Conservation (phyloP, 2,797 vertebrate species). For the Lithobates pipiens region DNA sequence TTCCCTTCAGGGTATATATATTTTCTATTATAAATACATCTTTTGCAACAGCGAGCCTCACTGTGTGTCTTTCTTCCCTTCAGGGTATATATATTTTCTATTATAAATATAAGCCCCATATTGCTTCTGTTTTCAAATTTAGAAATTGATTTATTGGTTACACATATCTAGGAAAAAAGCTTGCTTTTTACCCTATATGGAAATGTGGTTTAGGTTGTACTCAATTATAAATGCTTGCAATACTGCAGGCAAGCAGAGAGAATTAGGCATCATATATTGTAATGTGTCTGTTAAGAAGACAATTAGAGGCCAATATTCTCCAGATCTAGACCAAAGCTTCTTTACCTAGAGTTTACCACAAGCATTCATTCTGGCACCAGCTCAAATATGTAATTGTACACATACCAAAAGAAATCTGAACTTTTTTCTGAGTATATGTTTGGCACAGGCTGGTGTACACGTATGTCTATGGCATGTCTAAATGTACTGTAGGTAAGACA, state of each 20-base stretch:
- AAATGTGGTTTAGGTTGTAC: conserved; percentile 25
- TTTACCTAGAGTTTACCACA: neutral
- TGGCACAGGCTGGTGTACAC: neutral
- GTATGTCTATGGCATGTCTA: neutral
- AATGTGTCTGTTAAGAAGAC: neutral
- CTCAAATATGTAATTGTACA: neutral
- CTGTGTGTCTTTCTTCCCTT: no score
- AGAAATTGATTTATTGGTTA: neutral
- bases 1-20: no score
- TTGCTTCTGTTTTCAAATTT: no score
- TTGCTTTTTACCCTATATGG: conserved; percentile 25
- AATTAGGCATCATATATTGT: neutral
- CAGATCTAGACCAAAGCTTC: neutral
- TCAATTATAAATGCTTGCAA: conserved; percentile 38
- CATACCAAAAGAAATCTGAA: neutral
- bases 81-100: no score
- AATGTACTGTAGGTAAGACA: neutral
- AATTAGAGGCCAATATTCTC: neutral
- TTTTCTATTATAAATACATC: no score
- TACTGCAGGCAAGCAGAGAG: neutral
- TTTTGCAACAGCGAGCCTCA: no score
- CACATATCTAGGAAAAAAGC: conserved; percentile 6
- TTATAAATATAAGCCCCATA: no score
- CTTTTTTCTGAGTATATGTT: neutral
- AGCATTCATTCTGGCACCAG: neutral